Evolutionary conservation across 1,140 invertebrate genomes (phyloP).

Genomic region (Brachionus rotundiformis): DNA sequence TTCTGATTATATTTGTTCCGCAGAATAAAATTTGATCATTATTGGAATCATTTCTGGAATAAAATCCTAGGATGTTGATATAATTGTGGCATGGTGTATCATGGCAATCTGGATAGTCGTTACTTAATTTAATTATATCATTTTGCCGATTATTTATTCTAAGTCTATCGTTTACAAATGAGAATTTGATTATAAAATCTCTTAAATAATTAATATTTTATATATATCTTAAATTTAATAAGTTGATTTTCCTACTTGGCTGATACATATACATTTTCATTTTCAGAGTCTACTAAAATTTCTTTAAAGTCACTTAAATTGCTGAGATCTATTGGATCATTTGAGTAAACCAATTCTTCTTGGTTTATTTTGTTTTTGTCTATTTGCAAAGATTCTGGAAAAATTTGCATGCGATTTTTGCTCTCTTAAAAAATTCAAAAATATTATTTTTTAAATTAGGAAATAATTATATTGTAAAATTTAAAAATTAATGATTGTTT

Average conservation of each 20-base stretch:
- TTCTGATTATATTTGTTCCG: background rate
- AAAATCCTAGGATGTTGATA: background rate
- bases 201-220: background rate
- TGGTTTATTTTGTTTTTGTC: background rate
- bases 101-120: background rate
- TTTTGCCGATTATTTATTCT: constrained; percentile 2
- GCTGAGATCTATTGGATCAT: background rate
- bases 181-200: constrained; percentile 25
- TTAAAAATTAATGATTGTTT: too few relatives aligned
- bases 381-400: background rate
- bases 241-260: background rate
- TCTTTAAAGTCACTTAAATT: constrained; percentile 12
- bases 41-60: background rate
- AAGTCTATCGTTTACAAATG: background rate
- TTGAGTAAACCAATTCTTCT: background rate
- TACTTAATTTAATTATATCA: background rate
- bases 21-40: background rate
- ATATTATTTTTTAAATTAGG: too few relatives aligned
- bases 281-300: constrained; percentile 26
- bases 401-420: constrained; percentile 20
- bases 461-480: too few relatives aligned
- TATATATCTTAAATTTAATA: background rate
- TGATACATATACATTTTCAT: constrained; percentile 20
- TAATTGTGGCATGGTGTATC: constrained; percentile 22
- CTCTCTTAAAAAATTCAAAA: background rate